Evolutionary conservation across 2,888 invertebrate genomes (phyloP), one percentile per base, ranked within the genome.

Genomic region (Dermolepida albohirtum): DNA sequence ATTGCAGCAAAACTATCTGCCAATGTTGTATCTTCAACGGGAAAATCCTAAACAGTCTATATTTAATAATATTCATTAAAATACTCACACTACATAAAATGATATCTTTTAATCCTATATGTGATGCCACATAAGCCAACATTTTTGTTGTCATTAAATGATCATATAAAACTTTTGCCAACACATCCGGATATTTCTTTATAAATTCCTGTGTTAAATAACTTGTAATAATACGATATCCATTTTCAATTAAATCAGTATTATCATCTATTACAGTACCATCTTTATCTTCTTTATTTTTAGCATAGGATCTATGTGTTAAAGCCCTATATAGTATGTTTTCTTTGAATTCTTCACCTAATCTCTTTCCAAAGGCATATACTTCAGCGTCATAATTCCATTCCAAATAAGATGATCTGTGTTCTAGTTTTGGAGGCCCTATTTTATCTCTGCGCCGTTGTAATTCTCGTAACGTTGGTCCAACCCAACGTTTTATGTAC

Each of bases 381-480:
- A 97, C 72, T 84, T 97, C 97, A 0, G 94, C 89, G 75, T 92
- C 89, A 75, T 93, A 89, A 79, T 96, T 97, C 97, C 97, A 95
- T 77, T 92, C 93, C n/a, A 91, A 74, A 78, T 86, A 93, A 7
- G 87, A 85, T 27, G 89, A 90, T 71, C 94, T 84, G 0, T 84
- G 84, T 27, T 79, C 77, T 22, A 80, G 78, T 5, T 81, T 77
- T 68, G 81, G 75, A 6, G 87, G 87, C 0, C 89, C 90, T 22
- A 86, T 77, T 79, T 85, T 88, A 1, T 87, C 78, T 76, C 87
- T 87, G 5, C 90, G 86, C 7, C 77, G 83, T 64, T 89, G 87
- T 10, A 94, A 78, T 77, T 87, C 89, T 76, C 81, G 85, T 72
- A 92, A 81, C 5, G 90, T 90, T 29, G 94, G 93, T 1, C 88